Evolutionary conservation across 2,888 invertebrate species (phyloP).

Genomic region (Tyria jacobaeae): DNA sequence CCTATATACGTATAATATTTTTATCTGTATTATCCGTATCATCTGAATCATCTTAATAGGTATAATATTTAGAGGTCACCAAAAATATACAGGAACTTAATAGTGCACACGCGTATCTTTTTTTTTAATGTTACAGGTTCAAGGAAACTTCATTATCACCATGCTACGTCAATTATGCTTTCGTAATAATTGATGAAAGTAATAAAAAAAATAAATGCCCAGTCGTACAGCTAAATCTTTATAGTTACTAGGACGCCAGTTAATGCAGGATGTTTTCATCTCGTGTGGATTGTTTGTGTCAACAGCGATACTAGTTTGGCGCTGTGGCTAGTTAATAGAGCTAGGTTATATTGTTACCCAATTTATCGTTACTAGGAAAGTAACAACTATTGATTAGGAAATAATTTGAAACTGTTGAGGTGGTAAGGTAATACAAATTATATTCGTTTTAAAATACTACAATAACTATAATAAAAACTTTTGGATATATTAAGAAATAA

Average conservation of each 20-base stretch:
- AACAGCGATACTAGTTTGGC: slow-evolving; percentile 14
- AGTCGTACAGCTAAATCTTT: slow-evolving; percentile 2
- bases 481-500: too few species aligned
- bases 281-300: slow-evolving; percentile 12
- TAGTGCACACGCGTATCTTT: too few species aligned
- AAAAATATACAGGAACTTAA: too few species aligned
- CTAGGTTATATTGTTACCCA: not conserved
- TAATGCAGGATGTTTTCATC: slow-evolving; percentile 20
- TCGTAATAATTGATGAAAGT: not conserved
- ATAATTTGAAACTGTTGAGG: not conserved
- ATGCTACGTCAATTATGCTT: not conserved
- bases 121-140: too few species aligned
- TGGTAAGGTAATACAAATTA: not conserved
- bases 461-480: too few species aligned
- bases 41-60: too few species aligned
- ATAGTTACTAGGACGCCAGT: slow-evolving; percentile 8
- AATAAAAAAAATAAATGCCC: not conserved
- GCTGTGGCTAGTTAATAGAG: not conserved
- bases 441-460: not conserved
- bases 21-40: too few species aligned
- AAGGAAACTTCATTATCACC: too few species aligned
- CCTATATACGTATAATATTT: too few species aligned
- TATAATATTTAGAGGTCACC: too few species aligned
- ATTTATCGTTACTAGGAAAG: not conserved
- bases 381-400: not conserved